phyloP scores from a whole-genome alignment of 2,797 vertebrate genomes.

The Chanos chanos region DNA sequence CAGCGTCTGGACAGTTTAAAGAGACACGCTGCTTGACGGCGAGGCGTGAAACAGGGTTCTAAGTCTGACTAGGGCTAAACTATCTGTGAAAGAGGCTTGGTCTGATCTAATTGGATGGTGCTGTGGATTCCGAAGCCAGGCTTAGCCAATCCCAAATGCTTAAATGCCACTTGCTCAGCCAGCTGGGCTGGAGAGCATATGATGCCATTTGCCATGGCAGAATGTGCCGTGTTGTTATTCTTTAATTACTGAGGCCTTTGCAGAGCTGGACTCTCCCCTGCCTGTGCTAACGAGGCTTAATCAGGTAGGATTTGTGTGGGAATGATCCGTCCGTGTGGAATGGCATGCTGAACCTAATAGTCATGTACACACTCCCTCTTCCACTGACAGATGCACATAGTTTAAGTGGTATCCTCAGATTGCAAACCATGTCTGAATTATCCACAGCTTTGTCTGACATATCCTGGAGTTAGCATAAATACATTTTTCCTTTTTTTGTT shows the following conservation, averaged over 20 bases:
- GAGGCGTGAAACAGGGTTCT: too few relatives aligned
- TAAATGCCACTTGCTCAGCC: slow-evolving; percentile 46
- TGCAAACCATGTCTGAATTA: slow-evolving; percentile 11
- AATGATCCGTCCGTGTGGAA: slow-evolving; percentile 63
- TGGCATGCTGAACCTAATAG: slow-evolving; percentile 59
- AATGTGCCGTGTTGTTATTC: slow-evolving; percentile 74
- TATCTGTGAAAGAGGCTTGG: neutral
- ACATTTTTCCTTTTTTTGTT: too few relatives aligned
- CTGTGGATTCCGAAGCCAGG: slow-evolving; percentile 16
- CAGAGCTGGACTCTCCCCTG: slow-evolving; percentile 60
- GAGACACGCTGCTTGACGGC: too few relatives aligned
- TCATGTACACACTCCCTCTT: slow-evolving; percentile 19
- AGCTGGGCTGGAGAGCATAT: slow-evolving; percentile 71
- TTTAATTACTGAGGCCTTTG: slow-evolving; percentile 78
- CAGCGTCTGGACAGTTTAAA: too few relatives aligned
- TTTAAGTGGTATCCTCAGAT: slow-evolving; percentile 10
- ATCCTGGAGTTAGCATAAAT: too few relatives aligned
- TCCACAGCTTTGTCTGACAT: slow-evolving; percentile 24
- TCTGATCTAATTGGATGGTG: neutral
- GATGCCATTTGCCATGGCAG: slow-evolving; percentile 72
- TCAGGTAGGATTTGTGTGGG: slow-evolving; percentile 63
- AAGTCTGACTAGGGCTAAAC: too few relatives aligned
- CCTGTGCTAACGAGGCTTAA: slow-evolving; percentile 73
- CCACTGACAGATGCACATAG: slow-evolving; percentile 29
- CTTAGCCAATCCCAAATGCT: slow-evolving; percentile 35